Evolutionary conservation across 2,113 vertebrate genomes (phyloP), one percentile per base, ranked within the genome.

Genomic region (Stegastes partitus): DNA sequence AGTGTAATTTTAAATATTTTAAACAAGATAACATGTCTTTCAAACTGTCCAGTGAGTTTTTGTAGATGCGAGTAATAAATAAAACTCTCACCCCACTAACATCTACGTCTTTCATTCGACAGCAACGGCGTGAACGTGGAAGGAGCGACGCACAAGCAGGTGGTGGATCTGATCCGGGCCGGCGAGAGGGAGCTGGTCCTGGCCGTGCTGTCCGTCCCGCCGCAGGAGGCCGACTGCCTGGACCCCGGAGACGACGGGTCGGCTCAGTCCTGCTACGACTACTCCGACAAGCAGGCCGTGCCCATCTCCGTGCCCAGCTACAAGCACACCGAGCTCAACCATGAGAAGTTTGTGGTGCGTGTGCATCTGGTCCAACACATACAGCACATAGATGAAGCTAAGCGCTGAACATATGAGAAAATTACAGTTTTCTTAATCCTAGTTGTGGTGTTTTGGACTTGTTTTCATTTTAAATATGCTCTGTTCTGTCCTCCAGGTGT

Each of bases 301-400:
- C 98, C 98, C 91, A 98, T 99, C 91, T 99, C 98, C 77, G 95
- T 99, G 71, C 98, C 98, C 78, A 98, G 97, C 31, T 98, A 98
- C 94, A 98, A 98, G 83, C 98, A 99, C 67, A 97, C 97, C 74
- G 97, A 99, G 92, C 97, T 98, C 90, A 96, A 95, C 65, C 94
- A 95, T 1, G 98, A 99, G 90, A 98, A 97, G 92, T 99, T 99
- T 90, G 98, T 99, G 96, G 98, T 99, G 83, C 86, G 97, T 92
- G 51, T 26, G 55, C 19, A 3, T 19, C 1, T 42, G 39, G 12
- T 5, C 9, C 9, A 34, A 34, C 9, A 34, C 34, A 4, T 34
- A 34, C 9, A 9, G 34, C 34, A 5, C 34, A 34, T 34, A 5
- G 34, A 34, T n/a, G n/a, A n/a, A n/a, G n/a, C n/a, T n/a, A n/a